Conservation (phyloP, 2,888 invertebrate genomes). For the Pheosia gnoma region DNA sequence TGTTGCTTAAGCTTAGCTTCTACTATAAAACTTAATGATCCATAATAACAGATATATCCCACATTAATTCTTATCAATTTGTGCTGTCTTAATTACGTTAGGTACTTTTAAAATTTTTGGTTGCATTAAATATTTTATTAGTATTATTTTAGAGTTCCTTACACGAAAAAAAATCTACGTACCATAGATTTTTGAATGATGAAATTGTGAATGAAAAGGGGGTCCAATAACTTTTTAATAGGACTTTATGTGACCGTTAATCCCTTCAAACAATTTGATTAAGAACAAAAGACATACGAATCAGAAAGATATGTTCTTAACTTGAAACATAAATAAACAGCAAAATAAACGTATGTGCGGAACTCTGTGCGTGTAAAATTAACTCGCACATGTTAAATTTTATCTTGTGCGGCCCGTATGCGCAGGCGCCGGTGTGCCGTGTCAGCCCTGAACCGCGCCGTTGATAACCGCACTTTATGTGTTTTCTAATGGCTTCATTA, state of each 20-base stretch:
- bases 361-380: not conserved
- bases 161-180: not conserved
- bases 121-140: constrained; percentile 20
- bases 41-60: constrained; percentile 17
- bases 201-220: no score
- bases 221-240: no score
- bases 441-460: constrained; percentile 20
- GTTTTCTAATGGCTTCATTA: constrained; percentile 21
- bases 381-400: not conserved
- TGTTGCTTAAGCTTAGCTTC: constrained; percentile 3
- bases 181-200: no score
- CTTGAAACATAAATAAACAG: no score
- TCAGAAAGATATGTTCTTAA: no score
- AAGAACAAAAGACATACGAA: no score
- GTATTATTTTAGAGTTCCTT: constrained; percentile 15
- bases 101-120: constrained; percentile 13
- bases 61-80: constrained; percentile 34
- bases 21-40: constrained; percentile 15
- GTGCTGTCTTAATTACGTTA: constrained; percentile 25
- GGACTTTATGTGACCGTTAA: no score
- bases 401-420: constrained; percentile 38
- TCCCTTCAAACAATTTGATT: no score
- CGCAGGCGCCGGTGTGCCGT: constrained; percentile 35
- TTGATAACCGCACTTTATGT: constrained; percentile 36
- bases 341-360: not conserved